Evolutionary conservation across 2,113 vertebrate genomes (phyloP).

Genomic region (Mastomys natalensis): DNA sequence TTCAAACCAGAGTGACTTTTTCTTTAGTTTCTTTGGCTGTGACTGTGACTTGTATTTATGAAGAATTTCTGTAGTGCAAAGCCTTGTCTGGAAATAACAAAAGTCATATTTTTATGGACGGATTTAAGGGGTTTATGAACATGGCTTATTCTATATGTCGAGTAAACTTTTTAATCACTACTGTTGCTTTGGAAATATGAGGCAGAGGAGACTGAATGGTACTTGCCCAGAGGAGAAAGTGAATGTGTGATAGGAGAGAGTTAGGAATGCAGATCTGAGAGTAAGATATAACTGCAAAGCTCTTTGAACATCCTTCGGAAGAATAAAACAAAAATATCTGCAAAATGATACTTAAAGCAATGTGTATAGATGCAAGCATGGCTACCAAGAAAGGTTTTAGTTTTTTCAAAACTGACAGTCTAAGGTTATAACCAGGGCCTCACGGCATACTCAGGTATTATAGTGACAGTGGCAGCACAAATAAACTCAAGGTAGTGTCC

Average conservation of each 20-base stretch:
- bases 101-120: slow-evolving; percentile 46
- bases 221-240: background rate
- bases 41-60: background rate
- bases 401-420: background rate
- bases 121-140: background rate
- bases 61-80: background rate
- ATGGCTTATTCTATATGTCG: background rate
- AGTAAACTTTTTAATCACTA: background rate
- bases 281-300: background rate
- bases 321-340: background rate
- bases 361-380: background rate
- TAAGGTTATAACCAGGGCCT: background rate
- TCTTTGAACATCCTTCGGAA: slow-evolving; percentile 1
- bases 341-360: background rate
- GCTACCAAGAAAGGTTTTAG: background rate
- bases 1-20: background rate
- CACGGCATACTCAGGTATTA: background rate
- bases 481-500: background rate
- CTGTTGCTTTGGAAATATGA: background rate
- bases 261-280: background rate
- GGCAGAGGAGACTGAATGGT: background rate
- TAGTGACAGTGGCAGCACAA: background rate
- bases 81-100: slow-evolving; percentile 16
- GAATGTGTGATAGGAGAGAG: background rate
- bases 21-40: background rate